Conservation (phyloP, 2,888 invertebrate species). For the Drosophila flavopinicola region DNA sequence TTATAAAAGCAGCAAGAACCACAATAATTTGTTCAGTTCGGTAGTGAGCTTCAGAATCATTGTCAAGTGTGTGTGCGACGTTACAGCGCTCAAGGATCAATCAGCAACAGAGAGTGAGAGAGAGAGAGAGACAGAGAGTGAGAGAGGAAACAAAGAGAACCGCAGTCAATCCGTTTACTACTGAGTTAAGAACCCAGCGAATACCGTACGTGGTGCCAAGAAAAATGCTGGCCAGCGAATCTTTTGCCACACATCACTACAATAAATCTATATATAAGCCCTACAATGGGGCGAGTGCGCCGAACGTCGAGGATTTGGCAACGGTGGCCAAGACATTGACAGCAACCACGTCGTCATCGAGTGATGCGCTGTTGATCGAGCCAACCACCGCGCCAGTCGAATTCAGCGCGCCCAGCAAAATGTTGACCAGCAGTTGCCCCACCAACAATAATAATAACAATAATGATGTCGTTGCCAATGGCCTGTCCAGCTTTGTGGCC, state of each 20-base stretch:
- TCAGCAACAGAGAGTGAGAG: conserved; percentile 1
- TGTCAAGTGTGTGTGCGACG: conserved; percentile 56
- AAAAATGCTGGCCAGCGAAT: conserved; percentile 82
- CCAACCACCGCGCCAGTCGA: conserved; percentile 42
- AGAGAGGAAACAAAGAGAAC: conserved; percentile 14
- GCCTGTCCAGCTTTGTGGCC: conserved; percentile 79
- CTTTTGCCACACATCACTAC: conserved; percentile 71
- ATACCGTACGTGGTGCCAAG: conserved; percentile 35
- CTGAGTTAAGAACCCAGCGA: conserved; percentile 23
- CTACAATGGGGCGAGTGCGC: conserved; percentile 53
- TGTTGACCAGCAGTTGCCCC: conserved; percentile 34
- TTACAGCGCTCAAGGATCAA: conserved; percentile 35
- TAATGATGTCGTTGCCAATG: conserved; percentile 23
- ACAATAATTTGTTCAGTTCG: conserved; percentile 70
- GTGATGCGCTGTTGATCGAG: conserved; percentile 48
- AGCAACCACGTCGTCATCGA: conserved; percentile 61
- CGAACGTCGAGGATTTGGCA: conserved; percentile 67
- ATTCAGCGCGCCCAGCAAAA: conserved; percentile 49
- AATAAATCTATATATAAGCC: conserved; percentile 81
- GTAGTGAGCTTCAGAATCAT: conserved; percentile 68
- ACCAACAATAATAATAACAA: conserved; percentile 14
- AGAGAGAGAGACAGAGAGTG: neutral
- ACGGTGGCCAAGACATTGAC: conserved; percentile 46
- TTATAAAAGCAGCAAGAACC: conserved; percentile 80
- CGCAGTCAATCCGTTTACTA: neutral